A percentile compares a stretch with the other conserved stretches of the same genome.
These are phyloP conservation scores for Carterocephalus palaemon DNA, from an alignment of 2,888 invertebrate genomes.

Conservation along the genomic window DNA sequence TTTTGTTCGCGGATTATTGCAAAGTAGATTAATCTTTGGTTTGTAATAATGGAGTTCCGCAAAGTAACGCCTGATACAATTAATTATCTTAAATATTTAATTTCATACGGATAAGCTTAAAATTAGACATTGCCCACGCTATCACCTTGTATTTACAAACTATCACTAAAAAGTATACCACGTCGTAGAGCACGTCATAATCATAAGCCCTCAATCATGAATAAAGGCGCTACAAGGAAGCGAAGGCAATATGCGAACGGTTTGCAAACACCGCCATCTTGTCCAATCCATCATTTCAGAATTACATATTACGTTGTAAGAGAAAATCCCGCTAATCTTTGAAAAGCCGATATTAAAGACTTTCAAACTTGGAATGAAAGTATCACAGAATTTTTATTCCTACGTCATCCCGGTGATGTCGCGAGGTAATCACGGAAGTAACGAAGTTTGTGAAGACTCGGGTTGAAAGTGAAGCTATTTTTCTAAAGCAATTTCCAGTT, in stretches of 20 bases:
- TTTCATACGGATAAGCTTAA: too few relatives aligned
- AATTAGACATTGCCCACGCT: too few relatives aligned
- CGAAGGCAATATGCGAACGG: slow-evolving; percentile 38
- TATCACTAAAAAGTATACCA: slow-evolving; percentile 2
- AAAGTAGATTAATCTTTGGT: too few relatives aligned
- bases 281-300: slow-evolving; percentile 41
- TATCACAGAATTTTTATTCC: neutral
- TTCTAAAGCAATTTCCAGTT: too few relatives aligned
- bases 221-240: slow-evolving; percentile 28
- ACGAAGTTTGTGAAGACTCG: too few relatives aligned
- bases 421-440: neutral
- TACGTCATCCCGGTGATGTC: neutral
- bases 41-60: too few relatives aligned
- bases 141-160: neutral
- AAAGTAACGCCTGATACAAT: too few relatives aligned
- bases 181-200: slow-evolving; percentile 15
- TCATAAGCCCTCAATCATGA: slow-evolving; percentile 28
- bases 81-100: too few relatives aligned
- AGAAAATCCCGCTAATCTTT: slow-evolving; percentile 36
- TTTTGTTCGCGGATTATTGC: too few relatives aligned
- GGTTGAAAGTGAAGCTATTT: too few relatives aligned
- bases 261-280: slow-evolving; percentile 36
- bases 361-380: slow-evolving; percentile 8
- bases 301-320: slow-evolving; percentile 35
- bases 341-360: slow-evolving; percentile 32